These are phyloP conservation scores for Anoplophora glabripennis DNA, from an alignment of 1,140 invertebrate species.

Conservation along the genomic window DNA sequence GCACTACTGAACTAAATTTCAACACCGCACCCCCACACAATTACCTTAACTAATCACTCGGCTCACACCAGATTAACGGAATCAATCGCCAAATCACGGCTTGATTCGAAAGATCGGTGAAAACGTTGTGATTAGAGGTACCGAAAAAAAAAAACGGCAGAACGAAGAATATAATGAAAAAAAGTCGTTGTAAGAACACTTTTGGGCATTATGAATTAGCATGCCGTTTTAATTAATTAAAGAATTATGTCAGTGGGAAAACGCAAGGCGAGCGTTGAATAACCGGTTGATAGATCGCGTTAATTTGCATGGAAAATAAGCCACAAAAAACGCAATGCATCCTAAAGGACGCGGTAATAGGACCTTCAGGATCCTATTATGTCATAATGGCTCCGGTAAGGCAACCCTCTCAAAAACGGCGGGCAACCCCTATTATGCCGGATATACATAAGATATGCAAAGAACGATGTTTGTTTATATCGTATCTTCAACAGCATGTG, in stretches of 20 bases:
- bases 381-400: conserved; percentile 38
- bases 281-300: conserved; percentile 18
- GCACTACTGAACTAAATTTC: background rate
- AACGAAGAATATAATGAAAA: too few species aligned
- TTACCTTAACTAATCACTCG: background rate
- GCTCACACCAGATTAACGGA: background rate
- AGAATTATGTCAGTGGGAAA: conserved; percentile 12
- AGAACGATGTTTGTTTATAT: conserved; percentile 45
- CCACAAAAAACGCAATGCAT: conserved; percentile 15
- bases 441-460: conserved; percentile 42
- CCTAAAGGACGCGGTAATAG: conserved; percentile 31
- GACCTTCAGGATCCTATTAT: conserved; percentile 43
- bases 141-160: too few species aligned
- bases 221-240: conserved; percentile 1
- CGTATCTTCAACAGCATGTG: conserved; percentile 43
- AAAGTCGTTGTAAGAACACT: too few species aligned
- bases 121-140: too few species aligned
- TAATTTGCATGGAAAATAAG: conserved; percentile 6
- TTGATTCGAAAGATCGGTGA: too few species aligned
- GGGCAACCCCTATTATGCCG: conserved; percentile 38
- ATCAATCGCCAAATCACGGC: background rate
- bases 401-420: conserved; percentile 33
- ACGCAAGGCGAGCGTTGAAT: conserved; percentile 8
- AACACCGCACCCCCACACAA: background rate
- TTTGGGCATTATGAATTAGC: too few species aligned